Evolutionary conservation across 1,140 invertebrate species (phyloP).

Genomic region (Prorops nasuta): DNA sequence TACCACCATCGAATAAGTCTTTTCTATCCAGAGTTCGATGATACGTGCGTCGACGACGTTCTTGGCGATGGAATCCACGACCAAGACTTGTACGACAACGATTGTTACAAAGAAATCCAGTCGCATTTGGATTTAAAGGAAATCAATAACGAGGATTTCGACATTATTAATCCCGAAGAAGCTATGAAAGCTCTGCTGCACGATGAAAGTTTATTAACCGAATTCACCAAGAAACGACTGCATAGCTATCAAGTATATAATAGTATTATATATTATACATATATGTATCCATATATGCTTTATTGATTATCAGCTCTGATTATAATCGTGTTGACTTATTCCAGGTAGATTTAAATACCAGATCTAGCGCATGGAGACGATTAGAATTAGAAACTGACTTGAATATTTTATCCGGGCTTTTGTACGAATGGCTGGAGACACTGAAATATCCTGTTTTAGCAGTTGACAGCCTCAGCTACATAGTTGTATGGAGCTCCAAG

Average conservation of each 20-base stretch:
- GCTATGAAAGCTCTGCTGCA: slow-evolving; percentile 53
- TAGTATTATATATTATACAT: background rate
- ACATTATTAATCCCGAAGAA: slow-evolving; percentile 42
- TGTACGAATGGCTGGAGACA: slow-evolving; percentile 72
- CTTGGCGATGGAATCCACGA: slow-evolving; percentile 53
- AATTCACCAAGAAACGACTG: slow-evolving; percentile 50
- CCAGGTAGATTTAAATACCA: slow-evolving; percentile 66
- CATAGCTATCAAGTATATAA: slow-evolving; percentile 42
- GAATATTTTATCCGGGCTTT: slow-evolving; percentile 60
- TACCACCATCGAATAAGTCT: slow-evolving; percentile 5
- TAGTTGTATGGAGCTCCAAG: slow-evolving; percentile 63
- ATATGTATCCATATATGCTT: slow-evolving; percentile 1
- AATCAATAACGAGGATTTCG: slow-evolving; percentile 26
- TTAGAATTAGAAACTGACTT: slow-evolving; percentile 67
- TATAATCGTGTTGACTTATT: too few relatives aligned
- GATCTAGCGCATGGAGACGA: slow-evolving; percentile 66
- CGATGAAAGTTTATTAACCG: slow-evolving; percentile 59
- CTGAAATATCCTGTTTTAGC: slow-evolving; percentile 68
- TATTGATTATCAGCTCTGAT: slow-evolving; percentile 8
- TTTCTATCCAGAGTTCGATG: slow-evolving; percentile 44
- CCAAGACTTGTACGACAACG: slow-evolving; percentile 52
- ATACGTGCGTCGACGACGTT: slow-evolving; percentile 53
- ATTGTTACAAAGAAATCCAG: slow-evolving; percentile 49
- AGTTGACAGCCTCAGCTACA: slow-evolving; percentile 66
- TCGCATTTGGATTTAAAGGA: slow-evolving; percentile 41